A percentile compares a stretch with the other conserved stretches of the same genome.
These are phyloP conservation scores for Typhlichthys subterraneus DNA, from an alignment of 2,797 vertebrate species.

Conservation along the genomic window DNA sequence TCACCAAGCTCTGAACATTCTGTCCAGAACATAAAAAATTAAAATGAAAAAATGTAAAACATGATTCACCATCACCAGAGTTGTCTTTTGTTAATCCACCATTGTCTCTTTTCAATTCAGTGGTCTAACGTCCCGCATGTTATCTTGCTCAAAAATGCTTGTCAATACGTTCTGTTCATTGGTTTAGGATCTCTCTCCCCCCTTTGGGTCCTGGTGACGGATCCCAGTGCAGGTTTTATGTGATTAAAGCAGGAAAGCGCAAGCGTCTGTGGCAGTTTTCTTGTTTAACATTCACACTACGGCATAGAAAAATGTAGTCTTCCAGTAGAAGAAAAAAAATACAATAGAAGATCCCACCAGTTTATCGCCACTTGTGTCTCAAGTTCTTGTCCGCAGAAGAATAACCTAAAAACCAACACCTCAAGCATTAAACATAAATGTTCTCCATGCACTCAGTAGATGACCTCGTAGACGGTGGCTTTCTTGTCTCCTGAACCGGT, in stretches of 20 bases:
- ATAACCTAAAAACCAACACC: slow-evolving; percentile 14
- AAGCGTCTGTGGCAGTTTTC: slow-evolving; percentile 10
- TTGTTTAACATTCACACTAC: no score
- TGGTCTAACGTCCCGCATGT: background rate
- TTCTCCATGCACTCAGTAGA: slow-evolving; percentile 72
- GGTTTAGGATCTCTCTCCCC: slow-evolving; percentile 5
- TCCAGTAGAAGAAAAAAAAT: slow-evolving; percentile 30
- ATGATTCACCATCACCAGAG: slow-evolving; percentile 10
- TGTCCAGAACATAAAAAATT: slow-evolving; percentile 36
- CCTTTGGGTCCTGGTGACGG: slow-evolving; percentile 41
- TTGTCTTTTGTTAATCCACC: background rate
- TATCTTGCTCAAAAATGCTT: slow-evolving; percentile 1
- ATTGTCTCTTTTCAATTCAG: slow-evolving; percentile 14
- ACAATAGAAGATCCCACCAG: slow-evolving; percentile 14
- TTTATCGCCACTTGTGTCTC: slow-evolving; percentile 9
- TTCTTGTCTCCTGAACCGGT: slow-evolving; percentile 87
- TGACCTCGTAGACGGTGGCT: slow-evolving; percentile 85
- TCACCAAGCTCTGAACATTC: slow-evolving; percentile 31
- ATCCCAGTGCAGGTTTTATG: slow-evolving; percentile 33
- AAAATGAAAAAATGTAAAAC: slow-evolving; percentile 23
- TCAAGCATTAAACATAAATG: slow-evolving; percentile 6
- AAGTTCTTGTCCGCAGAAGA: slow-evolving; percentile 30
- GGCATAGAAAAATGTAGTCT: slow-evolving; percentile 17
- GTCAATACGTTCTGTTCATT: background rate
- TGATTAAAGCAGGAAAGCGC: slow-evolving; percentile 23